Evolutionary conservation across 2,113 vertebrate genomes (phyloP).

Genomic region (Gambusia holbrooki): DNA sequence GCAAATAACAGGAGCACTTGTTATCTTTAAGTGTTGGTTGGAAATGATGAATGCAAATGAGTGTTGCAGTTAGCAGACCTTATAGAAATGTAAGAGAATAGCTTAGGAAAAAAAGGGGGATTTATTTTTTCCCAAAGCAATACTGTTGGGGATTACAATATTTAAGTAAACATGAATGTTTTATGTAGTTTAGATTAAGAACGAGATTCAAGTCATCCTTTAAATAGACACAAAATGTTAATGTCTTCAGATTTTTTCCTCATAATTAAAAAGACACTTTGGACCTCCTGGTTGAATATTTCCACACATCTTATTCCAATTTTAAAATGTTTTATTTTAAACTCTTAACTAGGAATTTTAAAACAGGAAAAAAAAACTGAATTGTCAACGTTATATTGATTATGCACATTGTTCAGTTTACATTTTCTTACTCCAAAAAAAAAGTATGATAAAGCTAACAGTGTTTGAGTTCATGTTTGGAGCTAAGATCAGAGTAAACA

Average conservation of each 20-base stretch:
- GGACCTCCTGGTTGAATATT: neutral
- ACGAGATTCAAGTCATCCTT: neutral
- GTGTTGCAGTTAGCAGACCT: neutral
- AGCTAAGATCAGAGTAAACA: neutral
- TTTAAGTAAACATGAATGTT: neutral
- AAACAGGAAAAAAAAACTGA: neutral
- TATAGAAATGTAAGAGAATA: neutral
- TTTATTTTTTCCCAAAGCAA: too few relatives aligned
- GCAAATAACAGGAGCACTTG: conserved; percentile 16
- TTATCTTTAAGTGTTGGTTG: conserved; percentile 22
- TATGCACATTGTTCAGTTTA: neutral
- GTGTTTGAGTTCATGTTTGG: too few relatives aligned
- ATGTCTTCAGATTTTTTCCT: neutral
- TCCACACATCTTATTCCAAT: neutral
- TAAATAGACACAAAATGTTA: neutral
- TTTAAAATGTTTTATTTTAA: neutral
- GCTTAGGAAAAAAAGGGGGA: neutral
- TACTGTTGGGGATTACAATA: neutral
- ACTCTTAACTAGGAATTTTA: neutral
- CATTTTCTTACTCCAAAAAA: neutral
- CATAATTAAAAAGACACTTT: neutral
- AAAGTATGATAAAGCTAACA: too few relatives aligned
- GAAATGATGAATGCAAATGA: conserved; percentile 1
- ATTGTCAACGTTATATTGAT: neutral
- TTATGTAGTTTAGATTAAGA: neutral